Base-by-base conservation (phyloP, 2,797 vertebrate genomes). In the Crenichthys baileyi region DNA sequence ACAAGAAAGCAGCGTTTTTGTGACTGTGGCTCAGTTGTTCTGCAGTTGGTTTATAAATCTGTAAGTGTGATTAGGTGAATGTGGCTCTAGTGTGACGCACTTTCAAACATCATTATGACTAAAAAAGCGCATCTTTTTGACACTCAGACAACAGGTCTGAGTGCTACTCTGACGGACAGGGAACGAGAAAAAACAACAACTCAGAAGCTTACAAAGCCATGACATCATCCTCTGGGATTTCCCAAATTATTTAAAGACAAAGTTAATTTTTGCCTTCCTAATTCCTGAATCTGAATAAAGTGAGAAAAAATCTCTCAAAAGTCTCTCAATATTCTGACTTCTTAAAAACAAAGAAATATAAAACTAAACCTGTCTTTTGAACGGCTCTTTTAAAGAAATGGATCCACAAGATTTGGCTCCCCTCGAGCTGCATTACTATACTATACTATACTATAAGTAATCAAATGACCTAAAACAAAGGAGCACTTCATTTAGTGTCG, bases 401-500 rank as follows among this genome's bases (percentile, higher is more conserved):
- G 12, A 41, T 68, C 11, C 5, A 44, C 15, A 22, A n/a, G 24
- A 68, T 68, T 26, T 68, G 11, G 61, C 15, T 63, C 61, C 18
- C 16, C 31, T 41, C 0, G 18, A 44, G 41, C 67, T 46, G 41
- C 13, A n/a, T n/a, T n/a, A n/a, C n/a, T n/a, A n/a, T n/a, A n/a
- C n/a, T n/a, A n/a, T n/a, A n/a, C n/a, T n/a, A n/a, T n/a, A n/a
- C n/a, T n/a, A n/a, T n/a, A n/a, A 83, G 80, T 90, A 92, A 91
- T 90, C 88, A 91, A 90, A 91, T 61, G 9, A 87, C 85, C 85
- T 88, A 84, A 88, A 93, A 93, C 92, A 93, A 93, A 94, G 89
- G 81, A 86, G 68, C 58, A 86, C 81, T 91, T 93, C 85, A 92
- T 93, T 90, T 86, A 90, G 71, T 76, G 76, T 86, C 79, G 86